Percentiles rank a stretch among this genome's conserved stretches.
Conservation (phyloP, 2,113 vertebrate species). For the Procapra przewalskii region DNA sequence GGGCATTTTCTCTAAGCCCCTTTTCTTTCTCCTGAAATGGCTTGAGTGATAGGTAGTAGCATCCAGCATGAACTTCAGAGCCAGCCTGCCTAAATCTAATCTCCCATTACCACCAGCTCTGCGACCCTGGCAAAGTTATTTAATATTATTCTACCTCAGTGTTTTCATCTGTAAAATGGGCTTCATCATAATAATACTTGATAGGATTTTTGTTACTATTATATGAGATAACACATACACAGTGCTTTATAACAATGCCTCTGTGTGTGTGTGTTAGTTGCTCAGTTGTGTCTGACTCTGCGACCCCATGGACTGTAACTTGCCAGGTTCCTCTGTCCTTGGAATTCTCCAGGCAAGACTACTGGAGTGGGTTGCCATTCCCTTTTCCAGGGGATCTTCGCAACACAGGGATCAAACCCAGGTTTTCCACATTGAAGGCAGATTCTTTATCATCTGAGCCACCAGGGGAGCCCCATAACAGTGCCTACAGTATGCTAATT, state of each 20-base stretch:
- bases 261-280: neutral
- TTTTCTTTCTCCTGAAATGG: neutral
- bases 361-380: neutral
- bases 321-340: neutral
- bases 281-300: neutral
- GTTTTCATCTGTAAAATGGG: constrained; percentile 12
- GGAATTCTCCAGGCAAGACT: neutral
- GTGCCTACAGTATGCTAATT: neutral
- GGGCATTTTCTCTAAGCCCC: neutral
- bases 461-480: neutral
- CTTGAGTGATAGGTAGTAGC: neutral
- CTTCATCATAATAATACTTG: neutral
- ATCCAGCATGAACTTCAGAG: neutral
- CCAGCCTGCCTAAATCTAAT: neutral
- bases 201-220: neutral
- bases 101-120: neutral
- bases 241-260: neutral
- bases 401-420: neutral
- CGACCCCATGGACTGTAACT: neutral
- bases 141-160: neutral
- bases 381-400: neutral
- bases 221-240: neutral
- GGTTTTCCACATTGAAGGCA: neutral
- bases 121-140: neutral
- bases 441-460: neutral